Conservation (phyloP, 2,888 invertebrate species). For the Imbricaverruca yamaguchii region DNA sequence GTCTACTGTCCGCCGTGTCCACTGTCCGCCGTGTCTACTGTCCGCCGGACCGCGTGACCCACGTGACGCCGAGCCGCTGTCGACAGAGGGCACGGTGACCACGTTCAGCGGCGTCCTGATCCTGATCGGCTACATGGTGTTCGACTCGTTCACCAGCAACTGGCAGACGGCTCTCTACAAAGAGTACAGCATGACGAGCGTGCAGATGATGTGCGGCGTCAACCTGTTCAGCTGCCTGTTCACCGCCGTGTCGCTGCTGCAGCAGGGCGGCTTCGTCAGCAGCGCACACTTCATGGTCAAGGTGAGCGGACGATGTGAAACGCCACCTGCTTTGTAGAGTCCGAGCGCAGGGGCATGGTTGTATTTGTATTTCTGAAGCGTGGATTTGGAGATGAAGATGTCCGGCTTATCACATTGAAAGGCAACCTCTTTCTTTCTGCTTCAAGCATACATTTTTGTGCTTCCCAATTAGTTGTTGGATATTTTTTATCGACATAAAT, state of each 20-base stretch:
- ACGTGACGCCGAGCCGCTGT: not conserved
- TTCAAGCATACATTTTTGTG: too few relatives aligned
- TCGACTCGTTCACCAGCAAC: constrained; percentile 97
- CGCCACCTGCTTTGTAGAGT: too few relatives aligned
- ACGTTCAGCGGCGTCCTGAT: constrained; percentile 77
- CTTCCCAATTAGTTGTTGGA: too few relatives aligned
- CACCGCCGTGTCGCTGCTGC: constrained; percentile 73
- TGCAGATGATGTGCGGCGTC: constrained; percentile 94
- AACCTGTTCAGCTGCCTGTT: constrained; percentile 88
- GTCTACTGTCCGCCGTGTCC: too few relatives aligned
- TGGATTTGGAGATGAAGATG: too few relatives aligned
- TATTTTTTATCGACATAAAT: too few relatives aligned
- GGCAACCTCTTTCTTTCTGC: too few relatives aligned
- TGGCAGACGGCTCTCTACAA: constrained; percentile 89
- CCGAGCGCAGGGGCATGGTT: too few relatives aligned
- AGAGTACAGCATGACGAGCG: constrained; percentile 65
- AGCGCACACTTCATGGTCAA: constrained; percentile 64
- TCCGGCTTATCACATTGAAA: too few relatives aligned
- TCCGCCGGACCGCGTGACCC: not conserved
- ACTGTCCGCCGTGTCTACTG: too few relatives aligned
- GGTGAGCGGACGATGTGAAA: constrained; percentile 41
- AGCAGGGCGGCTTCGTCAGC: constrained; percentile 71
- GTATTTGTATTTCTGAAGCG: too few relatives aligned
- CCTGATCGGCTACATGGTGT: constrained; percentile 79
- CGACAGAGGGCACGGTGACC: constrained; percentile 49